Base-by-base conservation (phyloP, 1,140 invertebrate genomes). In the Pectinophora gossypiella region DNA sequence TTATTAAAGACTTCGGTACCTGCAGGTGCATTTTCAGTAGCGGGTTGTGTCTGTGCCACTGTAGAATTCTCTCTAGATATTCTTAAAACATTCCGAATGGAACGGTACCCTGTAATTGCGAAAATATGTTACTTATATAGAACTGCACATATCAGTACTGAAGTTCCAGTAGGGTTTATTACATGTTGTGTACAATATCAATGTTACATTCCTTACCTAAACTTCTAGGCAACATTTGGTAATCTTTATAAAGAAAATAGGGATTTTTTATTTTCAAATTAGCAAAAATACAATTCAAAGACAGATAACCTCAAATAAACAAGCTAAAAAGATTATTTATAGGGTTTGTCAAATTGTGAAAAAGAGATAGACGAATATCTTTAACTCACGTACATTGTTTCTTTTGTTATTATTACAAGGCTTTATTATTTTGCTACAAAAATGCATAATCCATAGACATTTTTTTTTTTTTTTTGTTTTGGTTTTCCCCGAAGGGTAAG, bases 1-100 rank as follows among this genome's bases (percentile, higher is more conserved):
- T 6, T n/a, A n/a, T n/a, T 35, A 5, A 35, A 21, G n/a, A 51
- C 48, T 51, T 48, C 21, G 5, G 16, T 54, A 59, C 48, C 56
- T 54, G 61, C 59, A 40, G 19, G 40, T 40, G 43, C 22, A 51
- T 42, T 58, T 56, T 52, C 20, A 23, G 48, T 4, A 19, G 47
- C 49, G 21, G 57, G 10, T 19, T 36, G 22, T 1, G 20, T 12
- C 23, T 63, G 61, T 18, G 54, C 23, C n/a, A 27, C 56, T 18
- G 61, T 56, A 15, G 61, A 59, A 35, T 51, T 59, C 15, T 20
- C 40, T 48, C 61, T 40, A 18, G 35, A 40, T 15, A 38, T 18
- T 6, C 18, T 19, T 16, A 43, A 19, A 36, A 13, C 48, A 27
- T 18, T 27, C 19, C 20, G 15, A 6, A 51, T 7, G 10, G 3